These are phyloP conservation scores for Lateolabrax maculatus DNA, from an alignment of 2,797 vertebrate genomes.

Conservation along the genomic window DNA sequence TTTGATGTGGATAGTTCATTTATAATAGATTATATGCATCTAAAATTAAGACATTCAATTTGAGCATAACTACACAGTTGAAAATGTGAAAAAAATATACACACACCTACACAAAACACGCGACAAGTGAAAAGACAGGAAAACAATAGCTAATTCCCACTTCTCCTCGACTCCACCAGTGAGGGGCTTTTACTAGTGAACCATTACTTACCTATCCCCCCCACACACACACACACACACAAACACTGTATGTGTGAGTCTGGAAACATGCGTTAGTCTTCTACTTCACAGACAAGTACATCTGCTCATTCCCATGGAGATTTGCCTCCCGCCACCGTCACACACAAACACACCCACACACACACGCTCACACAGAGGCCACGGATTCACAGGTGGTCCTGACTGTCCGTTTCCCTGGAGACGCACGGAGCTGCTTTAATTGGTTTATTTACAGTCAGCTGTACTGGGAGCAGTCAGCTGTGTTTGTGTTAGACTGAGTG, in stretches of 20 bases:
- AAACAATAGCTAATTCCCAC: slow-evolving; percentile 3
- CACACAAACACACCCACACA: background rate
- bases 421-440: slow-evolving; percentile 63
- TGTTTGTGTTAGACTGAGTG: slow-evolving; percentile 13
- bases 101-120: slow-evolving; percentile 2
- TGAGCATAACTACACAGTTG: too few relatives aligned
- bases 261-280: slow-evolving; percentile 11
- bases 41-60: too few relatives aligned
- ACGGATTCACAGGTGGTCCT: slow-evolving; percentile 60
- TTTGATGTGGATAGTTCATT: background rate
- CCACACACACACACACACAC: background rate
- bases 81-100: too few relatives aligned
- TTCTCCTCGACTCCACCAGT: background rate
- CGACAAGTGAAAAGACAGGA: background rate
- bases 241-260: slow-evolving; percentile 16
- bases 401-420: slow-evolving; percentile 56
- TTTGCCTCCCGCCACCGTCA: slow-evolving; percentile 19
- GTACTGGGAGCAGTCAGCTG: slow-evolving; percentile 25
- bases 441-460: slow-evolving; percentile 60
- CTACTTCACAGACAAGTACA: slow-evolving; percentile 56
- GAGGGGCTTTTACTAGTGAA: slow-evolving; percentile 9
- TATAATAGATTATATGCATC: background rate
- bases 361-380: slow-evolving; percentile 10
- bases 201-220: background rate
- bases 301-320: slow-evolving; percentile 54